Conservation (phyloP, 2,113 vertebrate genomes). For the Atlantisia rogersi region DNA sequence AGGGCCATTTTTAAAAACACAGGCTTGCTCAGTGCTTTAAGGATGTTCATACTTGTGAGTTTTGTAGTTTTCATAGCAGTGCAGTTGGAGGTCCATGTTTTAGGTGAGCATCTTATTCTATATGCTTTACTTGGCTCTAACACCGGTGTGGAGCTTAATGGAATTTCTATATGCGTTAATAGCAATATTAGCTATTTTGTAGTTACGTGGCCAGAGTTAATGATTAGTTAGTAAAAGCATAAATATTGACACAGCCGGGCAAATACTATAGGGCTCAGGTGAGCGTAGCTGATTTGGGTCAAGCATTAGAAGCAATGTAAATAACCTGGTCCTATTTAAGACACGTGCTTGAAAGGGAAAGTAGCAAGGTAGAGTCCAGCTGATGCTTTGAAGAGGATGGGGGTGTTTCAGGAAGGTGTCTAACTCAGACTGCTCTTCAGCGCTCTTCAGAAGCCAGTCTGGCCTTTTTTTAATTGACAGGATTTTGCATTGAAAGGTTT, state of each 20-base stretch:
- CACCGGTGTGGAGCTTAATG: neutral
- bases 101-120: neutral
- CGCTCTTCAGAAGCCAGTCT: neutral
- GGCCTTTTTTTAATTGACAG: neutral
- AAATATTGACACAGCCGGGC: conserved; percentile 56
- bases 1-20: neutral
- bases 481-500: neutral
- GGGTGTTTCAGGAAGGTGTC: neutral
- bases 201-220: conserved; percentile 15
- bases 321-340: neutral
- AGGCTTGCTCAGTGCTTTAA: neutral
- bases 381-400: neutral
- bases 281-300: neutral
- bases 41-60: neutral
- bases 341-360: neutral
- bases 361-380: neutral
- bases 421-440: neutral
- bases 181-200: neutral
- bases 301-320: neutral
- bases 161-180: neutral
- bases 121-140: neutral
- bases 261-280: neutral
- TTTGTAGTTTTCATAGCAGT: neutral
- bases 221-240: conserved; percentile 44
- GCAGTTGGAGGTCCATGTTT: neutral